A percentile compares a stretch with the other conserved stretches of the same genome.
Evolutionary conservation across 2,797 vertebrate genomes (phyloP).

Genomic region (Cephalopachus bancanus): DNA sequence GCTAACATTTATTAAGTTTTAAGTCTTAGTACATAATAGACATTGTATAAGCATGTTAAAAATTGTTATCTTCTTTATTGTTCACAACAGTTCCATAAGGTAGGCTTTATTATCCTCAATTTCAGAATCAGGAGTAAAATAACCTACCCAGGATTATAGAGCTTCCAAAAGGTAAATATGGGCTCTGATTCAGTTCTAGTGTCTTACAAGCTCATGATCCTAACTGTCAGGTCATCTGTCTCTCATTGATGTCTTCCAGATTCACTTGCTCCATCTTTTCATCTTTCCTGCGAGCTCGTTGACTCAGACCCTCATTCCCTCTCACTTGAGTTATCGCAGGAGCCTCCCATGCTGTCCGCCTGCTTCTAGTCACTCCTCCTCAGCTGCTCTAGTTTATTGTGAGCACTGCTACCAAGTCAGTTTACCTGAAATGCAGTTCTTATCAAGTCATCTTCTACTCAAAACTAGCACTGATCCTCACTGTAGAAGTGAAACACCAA

Average conservation of each 20-base stretch:
- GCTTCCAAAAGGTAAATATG: not conserved
- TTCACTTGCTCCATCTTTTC: not conserved
- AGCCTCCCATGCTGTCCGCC: not conserved
- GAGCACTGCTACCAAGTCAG: not conserved
- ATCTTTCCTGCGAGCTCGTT: not conserved
- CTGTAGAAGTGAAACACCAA: not conserved
- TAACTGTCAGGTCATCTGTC: not conserved
- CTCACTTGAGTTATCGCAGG: not conserved
- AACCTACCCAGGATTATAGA: not conserved
- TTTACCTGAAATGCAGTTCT: not conserved
- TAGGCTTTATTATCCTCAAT: conserved; percentile 9
- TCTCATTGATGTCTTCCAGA: not conserved
- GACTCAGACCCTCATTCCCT: not conserved
- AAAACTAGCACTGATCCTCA: not conserved
- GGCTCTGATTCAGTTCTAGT: not conserved
- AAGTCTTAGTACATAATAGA: not conserved
- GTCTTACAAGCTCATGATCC: not conserved
- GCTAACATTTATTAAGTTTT: not conserved
- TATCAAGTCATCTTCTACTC: not conserved
- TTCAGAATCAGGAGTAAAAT: conserved; percentile 31
- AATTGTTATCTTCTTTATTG: not conserved
- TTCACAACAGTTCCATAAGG: not conserved
- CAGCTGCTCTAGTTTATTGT: not conserved
- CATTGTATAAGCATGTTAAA: not conserved
- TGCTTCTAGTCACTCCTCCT: not conserved